Conservation (phyloP, 2,888 invertebrate species). For the Spilarctia lutea region DNA sequence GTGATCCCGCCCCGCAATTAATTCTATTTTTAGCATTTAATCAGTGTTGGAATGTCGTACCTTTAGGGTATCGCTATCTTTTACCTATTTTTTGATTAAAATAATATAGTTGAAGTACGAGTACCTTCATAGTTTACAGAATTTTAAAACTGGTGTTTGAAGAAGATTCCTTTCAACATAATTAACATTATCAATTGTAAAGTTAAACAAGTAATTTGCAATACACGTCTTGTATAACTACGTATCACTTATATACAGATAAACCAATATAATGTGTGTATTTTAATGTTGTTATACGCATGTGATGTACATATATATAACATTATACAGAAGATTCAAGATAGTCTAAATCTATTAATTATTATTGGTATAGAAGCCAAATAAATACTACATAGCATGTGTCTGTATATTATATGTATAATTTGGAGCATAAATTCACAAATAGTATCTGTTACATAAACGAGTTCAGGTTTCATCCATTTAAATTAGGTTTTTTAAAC, state of each 20-base stretch:
- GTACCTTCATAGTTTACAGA: too few species aligned
- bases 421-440: background rate
- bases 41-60: conserved; percentile 15
- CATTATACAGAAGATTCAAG: too few species aligned
- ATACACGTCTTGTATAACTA: conserved; percentile 3
- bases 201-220: background rate
- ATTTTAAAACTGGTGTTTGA: background rate
- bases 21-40: conserved; percentile 22
- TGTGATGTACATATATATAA: too few species aligned
- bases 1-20: conserved; percentile 19
- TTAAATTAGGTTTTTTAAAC: background rate
- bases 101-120: background rate
- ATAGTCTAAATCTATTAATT: too few species aligned
- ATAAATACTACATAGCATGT: too few species aligned
- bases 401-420: too few species aligned
- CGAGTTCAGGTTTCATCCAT: background rate
- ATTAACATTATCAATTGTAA: background rate
- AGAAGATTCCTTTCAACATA: background rate
- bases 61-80: background rate
- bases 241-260: background rate
- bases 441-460: background rate
- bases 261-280: background rate
- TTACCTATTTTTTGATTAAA: background rate
- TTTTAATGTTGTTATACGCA: conserved; percentile 3
- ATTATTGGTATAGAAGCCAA: too few species aligned